These are phyloP conservation scores for Drosophila kokeensis DNA, from an alignment of 2,888 invertebrate genomes.

Conservation along the genomic window DNA sequence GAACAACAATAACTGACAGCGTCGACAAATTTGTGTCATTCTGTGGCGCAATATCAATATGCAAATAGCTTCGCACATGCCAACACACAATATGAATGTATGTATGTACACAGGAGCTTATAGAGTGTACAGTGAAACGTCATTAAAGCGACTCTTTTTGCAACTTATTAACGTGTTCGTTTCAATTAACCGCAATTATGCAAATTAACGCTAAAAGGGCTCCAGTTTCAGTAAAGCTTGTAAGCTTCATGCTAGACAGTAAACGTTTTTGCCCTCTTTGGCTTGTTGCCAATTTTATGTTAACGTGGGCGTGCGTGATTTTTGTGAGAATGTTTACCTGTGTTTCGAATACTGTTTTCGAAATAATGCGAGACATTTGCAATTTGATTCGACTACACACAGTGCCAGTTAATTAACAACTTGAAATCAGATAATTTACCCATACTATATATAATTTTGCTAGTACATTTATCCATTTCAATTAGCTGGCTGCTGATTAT, in stretches of 20 bases:
- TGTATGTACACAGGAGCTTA: not conserved
- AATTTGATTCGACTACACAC: not conserved
- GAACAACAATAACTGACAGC: not conserved
- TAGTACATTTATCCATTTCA: not conserved
- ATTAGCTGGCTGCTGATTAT: not conserved
- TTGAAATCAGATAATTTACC: not conserved
- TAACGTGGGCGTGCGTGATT: not conserved
- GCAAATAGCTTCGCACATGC: slow-evolving; percentile 22
- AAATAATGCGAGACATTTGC: not conserved
- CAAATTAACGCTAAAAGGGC: slow-evolving; percentile 35
- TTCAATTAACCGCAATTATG: slow-evolving; percentile 65
- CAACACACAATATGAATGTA: not conserved
- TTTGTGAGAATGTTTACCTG: not conserved
- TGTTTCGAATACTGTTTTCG: not conserved
- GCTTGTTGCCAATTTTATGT: slow-evolving; percentile 8
- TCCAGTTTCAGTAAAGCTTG: slow-evolving; percentile 20
- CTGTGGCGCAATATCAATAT: slow-evolving; percentile 31
- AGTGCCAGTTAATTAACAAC: not conserved
- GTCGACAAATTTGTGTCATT: slow-evolving; percentile 27
- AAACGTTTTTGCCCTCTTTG: slow-evolving; percentile 13
- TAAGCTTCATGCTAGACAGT: slow-evolving; percentile 11
- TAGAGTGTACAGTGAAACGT: slow-evolving; percentile 5
- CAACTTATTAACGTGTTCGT: slow-evolving; percentile 51
- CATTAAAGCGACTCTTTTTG: slow-evolving; percentile 10
- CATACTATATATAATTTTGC: not conserved